Percentiles rank a stretch among this genome's conserved stretches.
These are phyloP conservation scores for Hippocampus zosterae DNA, from an alignment of 2,113 vertebrate species.

Conservation along the genomic window DNA sequence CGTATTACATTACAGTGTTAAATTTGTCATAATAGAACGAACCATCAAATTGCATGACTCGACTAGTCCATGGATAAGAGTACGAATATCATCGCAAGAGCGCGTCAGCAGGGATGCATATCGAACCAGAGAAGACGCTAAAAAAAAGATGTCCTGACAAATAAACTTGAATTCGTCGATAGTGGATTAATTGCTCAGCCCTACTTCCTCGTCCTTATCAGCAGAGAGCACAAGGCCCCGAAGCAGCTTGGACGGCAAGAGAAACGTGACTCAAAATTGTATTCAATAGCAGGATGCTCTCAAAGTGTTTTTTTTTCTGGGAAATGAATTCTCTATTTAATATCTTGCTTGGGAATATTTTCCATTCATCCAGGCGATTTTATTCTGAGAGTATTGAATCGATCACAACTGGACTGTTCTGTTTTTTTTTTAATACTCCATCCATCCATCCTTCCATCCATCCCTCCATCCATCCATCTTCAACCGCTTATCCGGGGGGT, in stretches of 20 bases:
- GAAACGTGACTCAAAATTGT: constrained; percentile 53
- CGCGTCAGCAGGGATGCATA: neutral
- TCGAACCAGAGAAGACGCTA: neutral
- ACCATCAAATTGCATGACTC: too few species aligned
- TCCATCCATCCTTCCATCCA: neutral
- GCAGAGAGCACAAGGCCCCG: constrained; percentile 38
- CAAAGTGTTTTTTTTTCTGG: constrained; percentile 35
- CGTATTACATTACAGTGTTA: too few species aligned
- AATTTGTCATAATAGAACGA: too few species aligned
- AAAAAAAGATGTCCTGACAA: neutral
- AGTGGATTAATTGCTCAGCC: constrained; percentile 22
- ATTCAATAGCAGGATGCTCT: constrained; percentile 62
- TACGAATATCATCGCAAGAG: too few species aligned
- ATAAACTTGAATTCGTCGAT: neutral
- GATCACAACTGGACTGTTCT: neutral
- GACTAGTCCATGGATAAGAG: too few species aligned
- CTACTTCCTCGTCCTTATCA: constrained; percentile 64
- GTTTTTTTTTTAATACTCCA: too few species aligned
- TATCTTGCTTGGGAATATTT: constrained; percentile 15
- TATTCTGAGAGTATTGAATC: neutral
- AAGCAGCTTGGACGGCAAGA: constrained; percentile 50
- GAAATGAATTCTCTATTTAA: neutral
- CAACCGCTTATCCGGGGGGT: too few species aligned
- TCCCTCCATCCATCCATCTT: neutral
- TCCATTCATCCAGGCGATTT: neutral